These are phyloP conservation scores for Saccostrea cuccullata DNA, from an alignment of 1,140 invertebrate genomes.

Conservation along the genomic window DNA sequence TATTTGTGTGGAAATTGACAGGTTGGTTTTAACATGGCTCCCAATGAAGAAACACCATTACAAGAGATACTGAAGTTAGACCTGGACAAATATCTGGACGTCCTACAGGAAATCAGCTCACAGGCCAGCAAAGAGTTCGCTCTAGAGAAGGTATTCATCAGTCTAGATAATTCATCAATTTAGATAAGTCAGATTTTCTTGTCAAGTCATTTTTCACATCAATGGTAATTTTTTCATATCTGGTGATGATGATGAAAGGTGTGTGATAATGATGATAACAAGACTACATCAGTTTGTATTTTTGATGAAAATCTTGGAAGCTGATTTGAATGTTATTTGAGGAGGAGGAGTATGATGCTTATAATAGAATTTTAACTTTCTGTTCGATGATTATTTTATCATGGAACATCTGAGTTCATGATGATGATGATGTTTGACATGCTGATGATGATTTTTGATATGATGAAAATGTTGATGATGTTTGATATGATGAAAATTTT, in stretches of 20 bases:
- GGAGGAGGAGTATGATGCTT: no score
- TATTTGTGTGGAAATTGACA: slow-evolving; percentile 45
- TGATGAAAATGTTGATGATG: no score
- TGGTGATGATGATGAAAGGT: background rate
- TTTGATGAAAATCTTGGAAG: no score
- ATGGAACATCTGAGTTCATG: background rate
- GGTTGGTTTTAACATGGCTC: slow-evolving; percentile 84
- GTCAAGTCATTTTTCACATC: no score
- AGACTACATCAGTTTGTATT: no score
- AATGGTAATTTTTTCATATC: background rate
- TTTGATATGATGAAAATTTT: no score
- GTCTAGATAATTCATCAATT: background rate
- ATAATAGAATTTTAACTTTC: no score
- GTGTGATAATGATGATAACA: background rate
- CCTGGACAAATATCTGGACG: slow-evolving; percentile 84
- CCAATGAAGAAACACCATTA: slow-evolving; percentile 84
- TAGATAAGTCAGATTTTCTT: no score
- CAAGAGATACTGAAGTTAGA: slow-evolving; percentile 92
- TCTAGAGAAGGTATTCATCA: slow-evolving; percentile 74
- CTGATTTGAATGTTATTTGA: no score
- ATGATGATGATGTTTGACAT: background rate
- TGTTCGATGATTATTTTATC: no score
- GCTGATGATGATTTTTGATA: no score
- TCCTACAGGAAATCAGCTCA: slow-evolving; percentile 75
- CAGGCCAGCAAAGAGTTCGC: slow-evolving; percentile 79